Percentiles rank a stretch among this genome's conserved stretches.
Evolutionary conservation across 2,113 vertebrate species (phyloP).

Genomic region (Tachysurus vachellii): DNA sequence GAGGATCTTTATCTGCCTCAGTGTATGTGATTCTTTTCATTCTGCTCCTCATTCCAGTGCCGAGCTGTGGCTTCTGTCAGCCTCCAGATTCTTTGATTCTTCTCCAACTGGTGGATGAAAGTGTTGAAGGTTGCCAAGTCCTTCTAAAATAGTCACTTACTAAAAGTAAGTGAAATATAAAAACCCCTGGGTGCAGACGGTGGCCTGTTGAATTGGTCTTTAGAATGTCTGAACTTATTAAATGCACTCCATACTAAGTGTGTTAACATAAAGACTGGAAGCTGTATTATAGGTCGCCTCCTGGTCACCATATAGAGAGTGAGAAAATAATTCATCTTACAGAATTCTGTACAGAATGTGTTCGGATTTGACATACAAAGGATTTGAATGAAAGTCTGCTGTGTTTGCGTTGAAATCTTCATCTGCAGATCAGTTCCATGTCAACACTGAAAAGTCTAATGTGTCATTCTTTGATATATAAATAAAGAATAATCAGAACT

Average conservation of each 20-base stretch:
- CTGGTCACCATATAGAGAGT: background rate
- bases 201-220: background rate
- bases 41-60: constrained; percentile 47
- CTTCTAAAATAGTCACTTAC: constrained; percentile 1
- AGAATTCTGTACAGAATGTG: background rate
- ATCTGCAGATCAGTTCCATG: too few species aligned
- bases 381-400: background rate
- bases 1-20: constrained; percentile 48
- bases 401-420: too few species aligned
- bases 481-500: background rate
- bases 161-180: constrained; percentile 13
- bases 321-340: background rate
- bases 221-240: constrained; percentile 27
- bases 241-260: background rate
- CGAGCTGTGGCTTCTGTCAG: constrained; percentile 28
- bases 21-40: constrained; percentile 3
- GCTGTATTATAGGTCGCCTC: background rate
- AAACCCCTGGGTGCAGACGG: constrained; percentile 24
- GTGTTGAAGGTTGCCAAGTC: constrained; percentile 30
- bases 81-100: constrained; percentile 35
- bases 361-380: background rate
- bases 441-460: background rate
- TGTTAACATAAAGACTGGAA: background rate
- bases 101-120: constrained; percentile 43
- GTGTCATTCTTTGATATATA: background rate